Conservation (phyloP, 2,797 vertebrate species). For the Oreochromis mossambicus region DNA sequence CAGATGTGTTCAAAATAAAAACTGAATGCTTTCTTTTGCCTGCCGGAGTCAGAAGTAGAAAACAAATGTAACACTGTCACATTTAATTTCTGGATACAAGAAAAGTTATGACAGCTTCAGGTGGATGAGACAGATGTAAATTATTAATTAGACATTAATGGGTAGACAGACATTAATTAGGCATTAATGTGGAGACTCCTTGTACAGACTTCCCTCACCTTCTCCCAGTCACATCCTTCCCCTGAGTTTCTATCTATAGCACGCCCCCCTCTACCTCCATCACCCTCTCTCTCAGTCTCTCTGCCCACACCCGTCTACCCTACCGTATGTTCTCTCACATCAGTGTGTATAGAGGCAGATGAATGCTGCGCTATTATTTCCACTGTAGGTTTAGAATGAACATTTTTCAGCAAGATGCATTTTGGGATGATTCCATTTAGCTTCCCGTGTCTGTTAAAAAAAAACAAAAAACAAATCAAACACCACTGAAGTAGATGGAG, state of each 20-base stretch:
- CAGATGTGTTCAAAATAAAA: neutral
- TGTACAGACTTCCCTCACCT: slow-evolving; percentile 19
- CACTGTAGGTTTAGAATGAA: neutral
- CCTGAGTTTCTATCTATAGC: slow-evolving; percentile 32
- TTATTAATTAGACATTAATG: slow-evolving; percentile 63
- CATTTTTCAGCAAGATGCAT: neutral
- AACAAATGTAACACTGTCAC: slow-evolving; percentile 33
- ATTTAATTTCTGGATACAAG: slow-evolving; percentile 32
- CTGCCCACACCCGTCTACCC: neutral
- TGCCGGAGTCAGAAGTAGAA: neutral
- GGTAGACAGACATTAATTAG: slow-evolving; percentile 67
- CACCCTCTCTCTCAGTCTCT: neutral
- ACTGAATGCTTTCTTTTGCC: neutral
- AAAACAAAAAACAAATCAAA: neutral
- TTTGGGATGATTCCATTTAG: neutral
- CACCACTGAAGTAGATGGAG: neutral
- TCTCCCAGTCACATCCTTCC: slow-evolving; percentile 35
- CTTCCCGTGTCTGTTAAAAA: neutral
- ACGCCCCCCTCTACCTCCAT: neutral
- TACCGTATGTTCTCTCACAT: neutral
- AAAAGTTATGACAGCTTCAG: slow-evolving; percentile 59
- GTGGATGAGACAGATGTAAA: slow-evolving; percentile 53
- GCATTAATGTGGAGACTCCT: slow-evolving; percentile 58
- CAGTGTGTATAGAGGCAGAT: neutral
- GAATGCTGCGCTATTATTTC: neutral